Base-by-base conservation (phyloP, 2,113 vertebrate species). In the Pangasianodon gigas region DNA sequence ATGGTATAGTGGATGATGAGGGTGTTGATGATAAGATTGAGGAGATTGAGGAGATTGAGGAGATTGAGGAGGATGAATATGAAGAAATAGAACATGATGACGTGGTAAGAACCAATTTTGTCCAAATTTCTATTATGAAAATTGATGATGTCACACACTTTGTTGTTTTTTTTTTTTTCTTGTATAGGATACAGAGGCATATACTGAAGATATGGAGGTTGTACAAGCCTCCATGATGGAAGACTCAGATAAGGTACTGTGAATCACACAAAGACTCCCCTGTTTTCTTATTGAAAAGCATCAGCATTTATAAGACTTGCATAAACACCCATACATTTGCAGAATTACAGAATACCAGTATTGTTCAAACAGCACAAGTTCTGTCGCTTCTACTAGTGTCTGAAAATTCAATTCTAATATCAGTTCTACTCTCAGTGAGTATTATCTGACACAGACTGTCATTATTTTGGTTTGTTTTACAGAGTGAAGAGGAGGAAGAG, bases 171-270 rank as follows among this genome's bases (percentile, higher is more conserved):
- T 9, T 41, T 60, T 18, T 84, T 52, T 62, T n/a, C 7, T 13
- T 74, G 46, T 58, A 29, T 56, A 92, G 92, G 77, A 60, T 84
- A 21, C 29, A 60, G 84, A 80, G 48, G 18, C 5, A 58, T 92
- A 67, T 44, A 69, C 32, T 26, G 92, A 92, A 58, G 91, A 89
- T 58, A 46, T 19, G 5, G 88, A 89, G 3, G 52, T 74, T 14
- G 41, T 90, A 19, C 87, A 71, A 37, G 54, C 89, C 10, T 88
- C 88, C 48, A 77, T 67, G 71, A 16, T 77, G 8, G 75, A 48
- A 48, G 95, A 91, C 9, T 93, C 92, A 52, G 90, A 95, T 93
- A 92, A 93, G 94, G 95, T 95, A 92, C 90, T 90, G 41, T 46
- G 10, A 48, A 16, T 52, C 32, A 74, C 56, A 80, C 87, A 88